Base-by-base conservation (phyloP, 2,797 vertebrate species). In the Gadopsis marmoratus region DNA sequence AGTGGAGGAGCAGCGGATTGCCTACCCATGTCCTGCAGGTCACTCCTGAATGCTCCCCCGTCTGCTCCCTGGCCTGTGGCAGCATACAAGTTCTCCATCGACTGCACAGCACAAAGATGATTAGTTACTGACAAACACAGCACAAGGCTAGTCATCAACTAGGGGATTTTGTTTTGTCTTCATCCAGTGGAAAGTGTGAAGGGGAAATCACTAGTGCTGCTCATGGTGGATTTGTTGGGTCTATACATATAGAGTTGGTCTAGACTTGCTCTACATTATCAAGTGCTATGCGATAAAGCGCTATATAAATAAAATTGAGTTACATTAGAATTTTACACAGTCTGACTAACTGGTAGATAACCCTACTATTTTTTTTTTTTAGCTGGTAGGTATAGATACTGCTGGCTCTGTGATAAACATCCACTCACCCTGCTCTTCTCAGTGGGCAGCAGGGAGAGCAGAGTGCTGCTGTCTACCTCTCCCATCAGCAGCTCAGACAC, bases 401-500 rank as follows among this genome's bases (percentile, higher is more conserved):
- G 48, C 14, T 7, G 3, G 7, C 13, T 16, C 7, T 33, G 47
- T 8, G 68, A 70, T 45, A 41, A 69, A 72, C 5, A 5, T 56
- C 43, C 35, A 73, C 97, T 95, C 91, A 99, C 98, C 96, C 97
- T 96, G 93, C 95, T 97, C 78, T 96, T 96, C 91, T 99, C 97
- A 0, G 96, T 96, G 0, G 95, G 97, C n/a, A 97, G 95, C 87
- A 98, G 94, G 0, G 97, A 97, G 84, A 99, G 95, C 79, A 99
- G 88, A 0, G 97, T 98, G 91, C 96, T 99, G 93, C 97, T 97
- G 94, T 99, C 98, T 89, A 98, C 96, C 81, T 99, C 98, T 2
- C 98, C 98, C 97, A 98, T 97, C 93, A 99, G 95, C 92, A 98
- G 96, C 70, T 99, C 98, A 0, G 98, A 99, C 72, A 99, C 97